Conservation (phyloP, 2,888 invertebrate species). For the Colletes collaris region DNA sequence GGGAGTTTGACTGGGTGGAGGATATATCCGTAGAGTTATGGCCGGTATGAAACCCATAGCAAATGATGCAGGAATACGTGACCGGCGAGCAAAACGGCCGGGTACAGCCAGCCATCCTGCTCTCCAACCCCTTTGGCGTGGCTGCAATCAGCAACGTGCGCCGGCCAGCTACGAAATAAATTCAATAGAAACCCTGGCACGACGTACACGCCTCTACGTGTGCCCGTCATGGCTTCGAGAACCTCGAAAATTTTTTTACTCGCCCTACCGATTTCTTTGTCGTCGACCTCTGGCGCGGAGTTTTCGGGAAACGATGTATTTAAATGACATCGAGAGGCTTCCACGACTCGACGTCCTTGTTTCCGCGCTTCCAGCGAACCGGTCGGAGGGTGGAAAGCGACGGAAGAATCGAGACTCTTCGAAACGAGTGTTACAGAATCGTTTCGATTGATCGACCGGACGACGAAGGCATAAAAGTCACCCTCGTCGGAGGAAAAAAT, state of each 20-base stretch:
- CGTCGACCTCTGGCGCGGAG: too few species aligned
- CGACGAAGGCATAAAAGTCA: constrained; percentile 1
- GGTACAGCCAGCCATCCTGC: constrained; percentile 39
- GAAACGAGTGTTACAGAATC: too few species aligned
- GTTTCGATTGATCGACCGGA: too few species aligned
- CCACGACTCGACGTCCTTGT: too few species aligned
- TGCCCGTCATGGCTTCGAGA: neutral
- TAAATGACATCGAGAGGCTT: too few species aligned
- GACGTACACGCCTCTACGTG: constrained; percentile 41
- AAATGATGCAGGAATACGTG: constrained; percentile 82
- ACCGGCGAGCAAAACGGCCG: constrained; percentile 75
- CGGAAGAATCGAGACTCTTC: too few species aligned
- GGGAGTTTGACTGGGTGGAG: constrained; percentile 53
- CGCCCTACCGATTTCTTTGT: too few species aligned
- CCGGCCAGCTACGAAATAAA: constrained; percentile 73
- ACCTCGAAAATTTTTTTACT: constrained; percentile 16
- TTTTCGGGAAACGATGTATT: too few species aligned
- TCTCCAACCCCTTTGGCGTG: constrained; percentile 68
- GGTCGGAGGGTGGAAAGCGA: neutral
- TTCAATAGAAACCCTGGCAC: constrained; percentile 71
- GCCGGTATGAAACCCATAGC: constrained; percentile 82
- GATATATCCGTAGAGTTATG: constrained; percentile 80
- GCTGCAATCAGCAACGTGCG: constrained; percentile 78
- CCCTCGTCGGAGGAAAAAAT: constrained; percentile 4
- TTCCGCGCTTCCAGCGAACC: neutral